phyloP scores from a whole-genome alignment of 2,113 vertebrate species.

The Coregonus clupeaformis region DNA sequence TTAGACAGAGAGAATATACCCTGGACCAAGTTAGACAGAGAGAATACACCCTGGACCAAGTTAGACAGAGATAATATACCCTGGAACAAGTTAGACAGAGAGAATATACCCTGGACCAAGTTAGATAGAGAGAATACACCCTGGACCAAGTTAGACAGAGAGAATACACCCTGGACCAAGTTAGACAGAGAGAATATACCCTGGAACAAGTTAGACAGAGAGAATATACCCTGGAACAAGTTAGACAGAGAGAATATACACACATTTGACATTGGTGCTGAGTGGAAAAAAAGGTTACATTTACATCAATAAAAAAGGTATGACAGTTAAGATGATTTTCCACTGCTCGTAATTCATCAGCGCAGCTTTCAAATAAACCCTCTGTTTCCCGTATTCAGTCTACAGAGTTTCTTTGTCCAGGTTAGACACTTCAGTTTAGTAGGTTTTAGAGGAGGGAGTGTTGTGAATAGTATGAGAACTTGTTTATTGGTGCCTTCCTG shows the following conservation, averaged over 20 bases:
- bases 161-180: no score
- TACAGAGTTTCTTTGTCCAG: slow-evolving; percentile 19
- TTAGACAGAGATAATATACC: no score
- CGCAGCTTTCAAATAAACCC: slow-evolving; percentile 40
- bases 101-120: no score
- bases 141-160: no score
- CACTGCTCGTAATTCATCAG: slow-evolving; percentile 26
- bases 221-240: no score
- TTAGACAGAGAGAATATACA: slow-evolving; percentile 8
- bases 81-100: no score
- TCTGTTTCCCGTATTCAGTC: slow-evolving; percentile 1
- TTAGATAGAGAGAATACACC: no score
- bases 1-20: no score
- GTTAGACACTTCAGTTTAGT: neutral
- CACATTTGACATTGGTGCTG: slow-evolving; percentile 43
- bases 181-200: no score
- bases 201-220: no score
- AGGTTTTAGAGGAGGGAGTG: neutral
- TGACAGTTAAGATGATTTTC: slow-evolving; percentile 54
- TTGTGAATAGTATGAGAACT: neutral
- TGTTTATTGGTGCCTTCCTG: neutral
- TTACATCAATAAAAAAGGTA: slow-evolving; percentile 59
- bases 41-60: no score
- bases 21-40: no score
- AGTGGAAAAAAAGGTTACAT: slow-evolving; percentile 36